Evolutionary conservation across 2,113 vertebrate species (phyloP).

Genomic region (Pelvicachromis taeniatus): DNA sequence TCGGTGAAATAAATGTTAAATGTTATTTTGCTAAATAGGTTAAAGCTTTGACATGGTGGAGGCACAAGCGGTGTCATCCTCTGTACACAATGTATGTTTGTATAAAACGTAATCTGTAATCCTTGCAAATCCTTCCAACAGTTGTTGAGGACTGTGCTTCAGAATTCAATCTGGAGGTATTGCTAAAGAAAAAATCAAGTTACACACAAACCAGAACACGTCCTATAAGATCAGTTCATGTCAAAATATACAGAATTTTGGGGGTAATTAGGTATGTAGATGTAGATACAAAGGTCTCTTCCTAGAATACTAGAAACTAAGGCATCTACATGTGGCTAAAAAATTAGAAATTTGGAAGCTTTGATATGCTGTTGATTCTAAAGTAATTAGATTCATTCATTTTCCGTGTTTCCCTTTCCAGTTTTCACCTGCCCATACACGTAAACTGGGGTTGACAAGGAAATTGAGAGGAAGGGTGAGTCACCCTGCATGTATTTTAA

Average conservation of each 20-base stretch:
- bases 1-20: neutral
- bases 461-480: conserved; percentile 58
- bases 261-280: too few species aligned
- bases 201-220: too few species aligned
- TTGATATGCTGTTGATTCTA: too few species aligned
- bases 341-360: too few species aligned
- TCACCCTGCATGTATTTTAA: neutral
- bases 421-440: conserved; percentile 49
- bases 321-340: too few species aligned
- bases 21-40: neutral
- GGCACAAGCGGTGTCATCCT: neutral
- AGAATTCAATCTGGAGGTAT: too few species aligned
- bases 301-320: too few species aligned
- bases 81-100: neutral
- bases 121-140: neutral
- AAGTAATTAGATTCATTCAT: too few species aligned
- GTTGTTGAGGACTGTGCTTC: neutral
- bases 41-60: neutral
- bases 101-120: neutral
- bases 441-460: conserved; percentile 70
- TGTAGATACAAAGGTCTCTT: too few species aligned
- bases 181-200: too few species aligned
- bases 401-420: conserved; percentile 3
- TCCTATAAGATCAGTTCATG: too few species aligned
- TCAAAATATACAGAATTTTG: too few species aligned